These are phyloP conservation scores for Menidia menidia DNA, from an alignment of 2,797 vertebrate species.

Conservation along the genomic window DNA sequence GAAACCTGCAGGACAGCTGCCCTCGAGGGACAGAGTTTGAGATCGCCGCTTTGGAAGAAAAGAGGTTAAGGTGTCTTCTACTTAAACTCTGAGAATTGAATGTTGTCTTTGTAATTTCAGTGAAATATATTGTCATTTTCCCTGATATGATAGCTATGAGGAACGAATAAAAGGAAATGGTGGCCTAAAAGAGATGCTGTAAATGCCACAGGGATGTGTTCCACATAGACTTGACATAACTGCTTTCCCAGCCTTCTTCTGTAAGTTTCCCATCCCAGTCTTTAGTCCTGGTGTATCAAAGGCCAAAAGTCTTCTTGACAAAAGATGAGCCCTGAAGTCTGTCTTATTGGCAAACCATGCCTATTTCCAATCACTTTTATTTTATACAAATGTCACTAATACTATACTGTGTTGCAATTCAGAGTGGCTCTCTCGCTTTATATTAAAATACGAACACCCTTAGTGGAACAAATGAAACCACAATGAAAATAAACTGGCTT, in stretches of 20 bases:
- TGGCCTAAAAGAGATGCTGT: background rate
- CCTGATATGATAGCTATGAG: background rate
- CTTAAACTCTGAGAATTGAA: background rate
- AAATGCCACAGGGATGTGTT: background rate
- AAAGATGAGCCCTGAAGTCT: background rate
- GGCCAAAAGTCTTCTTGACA: constrained; percentile 11
- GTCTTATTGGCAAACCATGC: constrained; percentile 14
- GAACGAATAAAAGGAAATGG: background rate
- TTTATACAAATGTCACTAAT: constrained; percentile 23
- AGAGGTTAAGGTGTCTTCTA: background rate
- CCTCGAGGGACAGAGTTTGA: too few relatives aligned
- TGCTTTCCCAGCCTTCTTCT: constrained; percentile 11
- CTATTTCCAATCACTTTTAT: constrained; percentile 44
- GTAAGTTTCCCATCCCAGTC: constrained; percentile 15
- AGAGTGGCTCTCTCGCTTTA: constrained; percentile 35
- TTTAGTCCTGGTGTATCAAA: constrained; percentile 1
- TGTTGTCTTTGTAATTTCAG: background rate
- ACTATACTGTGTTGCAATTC: constrained; percentile 32
- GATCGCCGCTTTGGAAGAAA: background rate
- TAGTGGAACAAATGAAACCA: constrained; percentile 36
- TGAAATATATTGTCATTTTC: background rate
- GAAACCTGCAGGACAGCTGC: too few relatives aligned
- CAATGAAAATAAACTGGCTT: constrained; percentile 36
- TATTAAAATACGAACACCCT: constrained; percentile 47
- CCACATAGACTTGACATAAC: background rate